Evolutionary conservation across 2,888 invertebrate species (phyloP), one percentile per base, ranked within the genome.

Genomic region (Unio delphinus): DNA sequence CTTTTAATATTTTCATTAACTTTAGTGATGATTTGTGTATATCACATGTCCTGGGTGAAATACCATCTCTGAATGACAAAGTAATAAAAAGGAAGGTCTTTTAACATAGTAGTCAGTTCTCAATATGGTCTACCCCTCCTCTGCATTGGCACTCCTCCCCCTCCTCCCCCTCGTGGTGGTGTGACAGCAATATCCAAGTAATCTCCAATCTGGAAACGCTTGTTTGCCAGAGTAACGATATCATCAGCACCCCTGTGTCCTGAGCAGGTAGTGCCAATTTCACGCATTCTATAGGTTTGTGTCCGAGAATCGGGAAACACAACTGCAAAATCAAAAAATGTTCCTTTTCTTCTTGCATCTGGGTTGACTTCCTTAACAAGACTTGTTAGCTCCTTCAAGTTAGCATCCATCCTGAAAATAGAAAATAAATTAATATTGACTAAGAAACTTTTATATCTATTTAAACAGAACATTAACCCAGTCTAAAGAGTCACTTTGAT

Each of bases 321-420:
- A n/a, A 98, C 92, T 3, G 97, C 95, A 91, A 99, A 99, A 89
- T 97, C 97, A 90, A 99, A 99, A 86, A 95, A 96, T 5, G 99
- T 99, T 61, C 99, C 99, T 89, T 97, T 96, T 68, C 95, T 94
- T 64, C 98, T 92, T 0, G 99, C 96, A 89, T 99, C 99, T 8
- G 97, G 96, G 90, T 99, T 99, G 0, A 99, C 99, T 92, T 99
- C 99, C 88, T 98, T 97, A 0, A 99, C 98, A 11, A 99, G 92
- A n/a, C 95, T 95, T 0, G 98, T 97, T 17, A 99, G 92, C 91
- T 99, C 99, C 76, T 97, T 94, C 23, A 99, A 92, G 0, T 97
- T 97, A 6, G 99, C 99, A 91, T 99, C 94, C 92, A 93, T 81
- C 89, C 89, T 89, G 75, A 6, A 71, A 64, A 55, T 20, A 30